These are phyloP conservation scores for Lucilia sericata DNA, from an alignment of 1,140 invertebrate genomes.

Conservation along the genomic window DNA sequence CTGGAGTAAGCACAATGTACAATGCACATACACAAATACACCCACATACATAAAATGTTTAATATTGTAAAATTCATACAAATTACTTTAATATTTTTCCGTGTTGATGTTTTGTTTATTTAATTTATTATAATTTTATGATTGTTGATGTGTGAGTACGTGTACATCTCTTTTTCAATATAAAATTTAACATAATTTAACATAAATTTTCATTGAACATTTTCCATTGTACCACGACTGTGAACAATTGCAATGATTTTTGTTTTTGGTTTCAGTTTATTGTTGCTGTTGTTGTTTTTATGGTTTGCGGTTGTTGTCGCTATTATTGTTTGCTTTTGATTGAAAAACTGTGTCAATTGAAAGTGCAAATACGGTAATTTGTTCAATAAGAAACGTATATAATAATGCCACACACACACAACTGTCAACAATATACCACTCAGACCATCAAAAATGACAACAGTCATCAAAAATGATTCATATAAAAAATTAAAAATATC, in stretches of 20 bases:
- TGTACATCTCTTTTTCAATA: background rate
- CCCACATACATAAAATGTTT: too few relatives aligned
- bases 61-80: too few relatives aligned
- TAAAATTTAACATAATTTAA: slow-evolving; percentile 17
- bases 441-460: slow-evolving; percentile 25
- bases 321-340: background rate
- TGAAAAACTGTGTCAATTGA: slow-evolving; percentile 21
- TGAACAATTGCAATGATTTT: background rate
- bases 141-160: background rate
- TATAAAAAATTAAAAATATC: slow-evolving; percentile 26
- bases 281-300: slow-evolving; percentile 16
- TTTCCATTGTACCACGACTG: background rate
- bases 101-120: too few relatives aligned
- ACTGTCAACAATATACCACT: slow-evolving; percentile 21
- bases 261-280: background rate
- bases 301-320: background rate
- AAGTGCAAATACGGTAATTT: slow-evolving; percentile 42
- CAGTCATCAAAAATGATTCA: background rate
- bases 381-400: slow-evolving; percentile 22
- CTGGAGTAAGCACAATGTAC: too few relatives aligned
- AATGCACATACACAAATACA: too few relatives aligned
- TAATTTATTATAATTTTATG: too few relatives aligned
- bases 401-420: slow-evolving; percentile 24
- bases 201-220: slow-evolving; percentile 7
- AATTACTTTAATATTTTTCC: too few relatives aligned